Evolutionary conservation across 2,797 vertebrate species (phyloP).

Genomic region (Dermochelys coriacea): DNA sequence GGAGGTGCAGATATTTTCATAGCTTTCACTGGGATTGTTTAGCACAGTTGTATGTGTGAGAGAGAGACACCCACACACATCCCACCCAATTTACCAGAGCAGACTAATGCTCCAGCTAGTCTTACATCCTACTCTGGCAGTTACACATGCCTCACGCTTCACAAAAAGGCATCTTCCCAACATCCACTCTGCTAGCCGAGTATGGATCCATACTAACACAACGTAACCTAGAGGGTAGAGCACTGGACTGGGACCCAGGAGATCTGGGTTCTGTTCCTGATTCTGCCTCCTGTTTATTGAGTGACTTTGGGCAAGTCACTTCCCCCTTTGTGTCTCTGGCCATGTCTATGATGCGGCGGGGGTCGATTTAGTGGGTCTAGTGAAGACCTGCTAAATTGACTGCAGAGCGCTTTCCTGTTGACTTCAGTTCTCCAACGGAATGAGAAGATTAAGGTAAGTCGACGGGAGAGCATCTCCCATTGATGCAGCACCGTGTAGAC

Average conservation of each 20-base stretch:
- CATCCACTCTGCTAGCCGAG: not conserved
- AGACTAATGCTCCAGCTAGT: not conserved
- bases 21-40: not conserved
- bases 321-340: not conserved
- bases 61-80: not conserved
- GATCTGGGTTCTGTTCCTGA: not conserved
- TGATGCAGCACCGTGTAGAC: no score
- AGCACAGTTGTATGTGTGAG: accelerated
- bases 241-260: not conserved
- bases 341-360: no score
- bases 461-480: no score
- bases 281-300: not conserved
- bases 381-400: no score
- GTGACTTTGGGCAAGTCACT: accelerated
- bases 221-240: not conserved
- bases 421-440: no score
- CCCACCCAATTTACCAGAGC: not conserved
- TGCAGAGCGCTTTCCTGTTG: no score
- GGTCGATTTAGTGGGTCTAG: no score
- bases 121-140: not conserved
- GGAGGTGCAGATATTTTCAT: not conserved
- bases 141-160: not conserved
- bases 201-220: not conserved
- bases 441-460: no score
- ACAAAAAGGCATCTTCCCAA: not conserved